Evolutionary conservation across 2,113 vertebrate genomes (phyloP), one percentile per base, ranked within the genome.

Genomic region (Forbesichthys agassizii): DNA sequence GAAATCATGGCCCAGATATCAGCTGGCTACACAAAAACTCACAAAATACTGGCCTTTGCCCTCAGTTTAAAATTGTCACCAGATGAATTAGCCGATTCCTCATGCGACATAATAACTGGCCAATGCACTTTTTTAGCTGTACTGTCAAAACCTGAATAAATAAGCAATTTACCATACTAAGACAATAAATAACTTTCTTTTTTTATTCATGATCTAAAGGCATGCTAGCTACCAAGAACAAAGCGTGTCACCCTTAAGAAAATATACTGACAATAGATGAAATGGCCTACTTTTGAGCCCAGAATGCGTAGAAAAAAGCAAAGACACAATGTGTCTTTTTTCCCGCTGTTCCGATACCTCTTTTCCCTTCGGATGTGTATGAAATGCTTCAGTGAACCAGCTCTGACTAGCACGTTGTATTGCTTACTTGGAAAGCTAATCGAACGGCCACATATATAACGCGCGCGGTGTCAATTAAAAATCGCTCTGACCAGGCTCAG

Each of bases 391-490:
- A 53, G 48, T 83, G 74, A 74, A 73, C 55, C 33, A 59, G 60
- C 66, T 71, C 70, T 33, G 64, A 66, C 33, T 46, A 16, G 54
- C 20, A 64, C 11, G 52, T 66, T 77, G 74, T 11, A 5, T 52
- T 68, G 61, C 69, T 73, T 71, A 78, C 69, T 73, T 68, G 48
- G 48, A 33, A 64, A 69, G 33, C 55, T 52, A 52, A 52, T 14
- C 66, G 68, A 11, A 13, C 74, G 74, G 75, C 69, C 48, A 67
- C 69, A 70, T 62, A 73, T 57, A 61, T 9, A 56, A 59, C 47
- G 69, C 68, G 82, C 16, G 64, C 83, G 71, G 71, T 79, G 71
- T 82, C 63, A 65, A 70, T 84, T 71, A 79, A 79, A 81, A 79
- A 70, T 27, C 75, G 65, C 77, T 77, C 84, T 81, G 75, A 75